phyloP scores from a whole-genome alignment of 2,888 invertebrate genomes.

The Vanessa cardui region DNA sequence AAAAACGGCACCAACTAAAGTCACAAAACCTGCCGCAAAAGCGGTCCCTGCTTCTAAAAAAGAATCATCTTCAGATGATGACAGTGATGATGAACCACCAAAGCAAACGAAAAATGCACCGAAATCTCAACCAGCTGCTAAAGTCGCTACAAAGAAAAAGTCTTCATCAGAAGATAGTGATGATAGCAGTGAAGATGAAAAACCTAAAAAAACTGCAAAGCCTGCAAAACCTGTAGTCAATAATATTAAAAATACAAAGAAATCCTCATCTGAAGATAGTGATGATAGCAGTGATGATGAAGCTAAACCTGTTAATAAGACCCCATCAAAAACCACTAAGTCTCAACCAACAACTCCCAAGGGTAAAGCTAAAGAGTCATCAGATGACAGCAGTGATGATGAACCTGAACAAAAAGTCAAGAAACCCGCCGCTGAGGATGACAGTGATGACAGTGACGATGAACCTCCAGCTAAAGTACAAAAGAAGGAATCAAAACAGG shows the following conservation, averaged over 20 bases:
- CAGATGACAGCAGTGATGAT: constrained; percentile 34
- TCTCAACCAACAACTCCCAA: constrained; percentile 29
- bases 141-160: constrained; percentile 36
- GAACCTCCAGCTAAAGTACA: constrained; percentile 54
- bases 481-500: constrained; percentile 50
- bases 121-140: constrained; percentile 44
- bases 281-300: constrained; percentile 58
- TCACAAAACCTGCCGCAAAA: constrained; percentile 43
- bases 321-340: constrained; percentile 16
- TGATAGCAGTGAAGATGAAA: constrained; percentile 66
- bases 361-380: constrained; percentile 31
- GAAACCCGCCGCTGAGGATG: constrained; percentile 22
- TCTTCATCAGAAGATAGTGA: constrained; percentile 59
- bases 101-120: constrained; percentile 52
- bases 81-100: constrained; percentile 57
- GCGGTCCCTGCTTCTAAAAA: constrained; percentile 55
- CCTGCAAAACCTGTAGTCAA: constrained; percentile 43
- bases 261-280: constrained; percentile 58
- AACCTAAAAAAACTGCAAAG: constrained; percentile 43
- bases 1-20: constrained; percentile 35
- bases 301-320: constrained; percentile 44
- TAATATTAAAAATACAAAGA: constrained; percentile 35
- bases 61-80: constrained; percentile 57
- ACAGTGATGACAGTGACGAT: constrained; percentile 43
- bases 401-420: constrained; percentile 12